Percentiles rank a stretch among this genome's conserved stretches.
These are phyloP conservation scores for Parasteatoda tepidariorum DNA, from an alignment of 1,140 invertebrate genomes.

Conservation along the genomic window DNA sequence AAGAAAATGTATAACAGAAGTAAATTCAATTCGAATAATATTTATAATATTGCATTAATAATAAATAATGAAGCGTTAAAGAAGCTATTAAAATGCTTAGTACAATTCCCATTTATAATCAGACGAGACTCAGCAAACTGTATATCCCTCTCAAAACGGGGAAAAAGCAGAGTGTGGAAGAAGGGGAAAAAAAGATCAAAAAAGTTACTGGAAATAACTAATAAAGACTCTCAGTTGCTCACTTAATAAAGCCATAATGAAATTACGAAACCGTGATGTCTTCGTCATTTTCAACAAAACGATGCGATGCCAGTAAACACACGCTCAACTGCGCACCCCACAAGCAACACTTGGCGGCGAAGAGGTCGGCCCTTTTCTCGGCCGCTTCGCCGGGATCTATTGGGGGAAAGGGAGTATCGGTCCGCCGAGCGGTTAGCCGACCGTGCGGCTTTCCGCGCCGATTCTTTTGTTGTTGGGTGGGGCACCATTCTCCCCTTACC, in stretches of 20 bases:
- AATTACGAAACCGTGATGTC: constrained; percentile 47
- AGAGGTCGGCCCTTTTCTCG: not conserved
- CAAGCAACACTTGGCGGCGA: not conserved
- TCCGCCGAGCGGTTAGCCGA: constrained; percentile 27
- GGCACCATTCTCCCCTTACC: not conserved
- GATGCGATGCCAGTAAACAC: not conserved
- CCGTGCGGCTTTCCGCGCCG: constrained; percentile 7
- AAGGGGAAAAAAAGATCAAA: not conserved
- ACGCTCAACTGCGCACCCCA: not conserved
- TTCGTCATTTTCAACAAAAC: not conserved
- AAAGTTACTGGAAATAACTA: not conserved
- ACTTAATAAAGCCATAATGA: constrained; percentile 25
- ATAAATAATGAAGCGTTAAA: no score
- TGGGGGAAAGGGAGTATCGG: not conserved
- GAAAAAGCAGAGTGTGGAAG: not conserved
- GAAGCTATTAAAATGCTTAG: no score
- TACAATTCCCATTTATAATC: no score
- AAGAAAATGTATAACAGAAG: no score
- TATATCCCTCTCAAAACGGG: no score
- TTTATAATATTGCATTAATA: no score
- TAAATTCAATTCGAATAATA: no score
- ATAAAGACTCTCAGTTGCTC: not conserved
- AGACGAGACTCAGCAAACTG: no score
- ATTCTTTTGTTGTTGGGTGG: not conserved
- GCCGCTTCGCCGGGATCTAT: not conserved